Percentiles rank a stretch among this genome's conserved stretches.
These are phyloP conservation scores for Oasisia sp. DNA, from an alignment of 2,888 invertebrate genomes.

Conservation along the genomic window DNA sequence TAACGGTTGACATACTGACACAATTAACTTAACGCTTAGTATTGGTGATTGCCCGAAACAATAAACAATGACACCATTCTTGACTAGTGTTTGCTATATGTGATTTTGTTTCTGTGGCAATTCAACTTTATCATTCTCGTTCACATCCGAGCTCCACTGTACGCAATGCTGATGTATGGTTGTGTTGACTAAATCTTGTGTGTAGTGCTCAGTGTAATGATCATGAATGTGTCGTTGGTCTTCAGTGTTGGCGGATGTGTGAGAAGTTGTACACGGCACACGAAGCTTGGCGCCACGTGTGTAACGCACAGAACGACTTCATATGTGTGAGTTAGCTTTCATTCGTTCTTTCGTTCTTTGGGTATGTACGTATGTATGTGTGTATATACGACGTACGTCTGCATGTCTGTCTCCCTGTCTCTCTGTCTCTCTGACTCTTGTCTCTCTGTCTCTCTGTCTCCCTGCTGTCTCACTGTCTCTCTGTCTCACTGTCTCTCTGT, in stretches of 20 bases:
- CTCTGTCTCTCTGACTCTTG: neutral
- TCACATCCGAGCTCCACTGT: neutral
- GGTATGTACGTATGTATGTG: no score
- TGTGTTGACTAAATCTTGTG: neutral
- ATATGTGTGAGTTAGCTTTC: neutral
- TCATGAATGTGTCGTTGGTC: neutral
- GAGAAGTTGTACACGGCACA: neutral
- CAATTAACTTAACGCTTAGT: neutral
- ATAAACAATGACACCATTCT: neutral
- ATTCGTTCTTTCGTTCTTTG: no score
- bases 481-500: no score
- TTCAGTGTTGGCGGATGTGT: conserved; percentile 1
- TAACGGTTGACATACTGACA: neutral
- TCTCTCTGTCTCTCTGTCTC: neutral
- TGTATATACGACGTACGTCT: neutral
- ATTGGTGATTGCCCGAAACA: neutral
- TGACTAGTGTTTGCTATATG: neutral
- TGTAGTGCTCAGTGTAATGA: neutral
- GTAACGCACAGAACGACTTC: neutral
- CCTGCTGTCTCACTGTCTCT: neutral
- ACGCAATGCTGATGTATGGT: neutral
- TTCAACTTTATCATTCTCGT: neutral
- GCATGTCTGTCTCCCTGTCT: neutral
- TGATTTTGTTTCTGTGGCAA: neutral
- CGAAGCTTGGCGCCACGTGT: neutral